phyloP scores from a whole-genome alignment of 2,113 vertebrate genomes.

The rat (Rattus norvegicus) region GRCr8 NC_086036.1:54879501-54880000 shows the following conservation, averaged over 20 bases:
- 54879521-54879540: too few species aligned
- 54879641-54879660: neutral
- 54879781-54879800: neutral
- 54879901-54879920: neutral
- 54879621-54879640: neutral
- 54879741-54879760: neutral
- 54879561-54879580: neutral
- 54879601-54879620: neutral
- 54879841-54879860: neutral
- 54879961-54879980: neutral
- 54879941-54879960: neutral
- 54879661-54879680: neutral
- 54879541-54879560: neutral
- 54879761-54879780: neutral
- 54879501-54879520: neutral
- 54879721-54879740: neutral
- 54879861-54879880: neutral
- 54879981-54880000: neutral
- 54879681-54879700: neutral
- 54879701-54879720: neutral
- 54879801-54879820: neutral
- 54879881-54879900: neutral
- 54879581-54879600: neutral
- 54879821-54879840: neutral
- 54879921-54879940: neutral